Conservation (phyloP, 2,888 invertebrate genomes). For the Laspeyria flexula region DNA sequence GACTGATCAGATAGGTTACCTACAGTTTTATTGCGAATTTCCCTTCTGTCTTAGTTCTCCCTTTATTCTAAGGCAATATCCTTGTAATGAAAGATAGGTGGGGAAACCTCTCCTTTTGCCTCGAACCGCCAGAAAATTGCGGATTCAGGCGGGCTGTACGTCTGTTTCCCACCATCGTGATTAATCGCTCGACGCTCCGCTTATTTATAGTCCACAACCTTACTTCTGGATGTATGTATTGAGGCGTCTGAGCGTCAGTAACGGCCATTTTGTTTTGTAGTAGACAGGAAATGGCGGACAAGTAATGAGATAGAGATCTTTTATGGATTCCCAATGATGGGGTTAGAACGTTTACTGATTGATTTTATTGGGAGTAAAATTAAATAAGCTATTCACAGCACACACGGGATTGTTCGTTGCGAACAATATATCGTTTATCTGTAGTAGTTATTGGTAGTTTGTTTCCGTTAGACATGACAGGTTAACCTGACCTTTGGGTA, state of each 20-base stretch:
- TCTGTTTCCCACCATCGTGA: no score
- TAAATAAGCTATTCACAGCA: background rate
- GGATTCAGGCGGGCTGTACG: no score
- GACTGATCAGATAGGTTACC: no score
- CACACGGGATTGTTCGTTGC: background rate
- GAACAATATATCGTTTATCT: background rate
- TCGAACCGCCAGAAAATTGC: no score
- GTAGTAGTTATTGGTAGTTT: no score
- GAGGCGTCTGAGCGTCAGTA: constrained; percentile 27
- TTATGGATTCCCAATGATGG: constrained; percentile 16
- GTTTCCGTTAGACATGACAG: no score
- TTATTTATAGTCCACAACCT: background rate
- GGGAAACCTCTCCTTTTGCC: no score
- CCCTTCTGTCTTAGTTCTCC: no score
- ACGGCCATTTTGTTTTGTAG: constrained; percentile 31
- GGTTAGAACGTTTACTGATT: constrained; percentile 9
- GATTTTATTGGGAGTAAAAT: constrained; percentile 3
- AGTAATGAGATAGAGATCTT: constrained; percentile 14
- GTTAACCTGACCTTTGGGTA: no score
- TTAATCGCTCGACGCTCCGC: constrained; percentile 10
- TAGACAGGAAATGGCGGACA: constrained; percentile 33
- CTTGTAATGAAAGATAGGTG: no score
- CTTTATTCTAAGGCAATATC: no score
- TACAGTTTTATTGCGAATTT: no score
- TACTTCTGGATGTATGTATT: constrained; percentile 9